Evolutionary conservation across 2,797 vertebrate species (phyloP).

Genomic region (Euthynnus affinis): DNA sequence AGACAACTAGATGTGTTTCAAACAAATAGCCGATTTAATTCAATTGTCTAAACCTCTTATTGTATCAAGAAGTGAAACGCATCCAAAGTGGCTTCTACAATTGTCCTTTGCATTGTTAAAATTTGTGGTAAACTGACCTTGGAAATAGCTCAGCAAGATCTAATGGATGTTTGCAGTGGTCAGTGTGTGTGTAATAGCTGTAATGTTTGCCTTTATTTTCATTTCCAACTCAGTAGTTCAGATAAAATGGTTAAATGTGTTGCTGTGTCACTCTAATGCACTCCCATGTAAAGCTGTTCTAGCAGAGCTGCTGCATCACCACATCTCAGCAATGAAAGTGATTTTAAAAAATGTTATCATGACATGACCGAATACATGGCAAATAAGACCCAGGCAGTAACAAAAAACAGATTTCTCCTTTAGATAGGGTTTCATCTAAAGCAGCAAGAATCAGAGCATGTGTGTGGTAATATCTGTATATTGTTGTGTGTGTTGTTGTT

Average conservation of each 20-base stretch:
- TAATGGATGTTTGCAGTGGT: neutral
- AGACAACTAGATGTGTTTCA: neutral
- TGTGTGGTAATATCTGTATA: conserved; percentile 1
- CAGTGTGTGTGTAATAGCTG: neutral
- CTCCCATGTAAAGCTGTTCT: neutral
- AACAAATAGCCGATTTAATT: neutral
- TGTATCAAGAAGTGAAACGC: neutral
- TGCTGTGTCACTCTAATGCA: neutral
- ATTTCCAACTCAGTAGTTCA: neutral
- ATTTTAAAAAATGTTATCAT: too few relatives aligned
- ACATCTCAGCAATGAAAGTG: neutral
- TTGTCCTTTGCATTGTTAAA: neutral
- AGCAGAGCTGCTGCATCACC: neutral
- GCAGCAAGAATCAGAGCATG: neutral
- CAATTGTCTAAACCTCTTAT: neutral
- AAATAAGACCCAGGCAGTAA: neutral
- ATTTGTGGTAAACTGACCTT: neutral
- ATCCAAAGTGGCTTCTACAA: neutral
- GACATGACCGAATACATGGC: neutral
- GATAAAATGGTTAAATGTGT: neutral
- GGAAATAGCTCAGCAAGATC: neutral
- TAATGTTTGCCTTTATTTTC: too few relatives aligned
- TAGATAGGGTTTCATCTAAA: neutral
- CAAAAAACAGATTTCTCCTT: neutral
- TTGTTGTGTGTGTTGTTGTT: conserved; percentile 24